Percentiles rank a stretch among this genome's conserved stretches.
Evolutionary conservation across 2,797 vertebrate genomes (phyloP).

Genomic region (Spinibarbus caldwelli): DNA sequence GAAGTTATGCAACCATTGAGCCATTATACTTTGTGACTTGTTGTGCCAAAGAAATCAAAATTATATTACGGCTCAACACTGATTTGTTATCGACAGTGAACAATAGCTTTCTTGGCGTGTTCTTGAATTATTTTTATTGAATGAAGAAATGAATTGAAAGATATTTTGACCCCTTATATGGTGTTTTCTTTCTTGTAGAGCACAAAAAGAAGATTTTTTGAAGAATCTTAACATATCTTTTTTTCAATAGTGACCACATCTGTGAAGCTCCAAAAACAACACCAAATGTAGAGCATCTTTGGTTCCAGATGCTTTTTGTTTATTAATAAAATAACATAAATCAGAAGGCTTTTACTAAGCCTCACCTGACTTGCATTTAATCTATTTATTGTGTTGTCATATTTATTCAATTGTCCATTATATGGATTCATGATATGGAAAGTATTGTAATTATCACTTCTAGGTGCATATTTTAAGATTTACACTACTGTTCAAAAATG

Average conservation of each 20-base stretch:
- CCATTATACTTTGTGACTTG: not conserved
- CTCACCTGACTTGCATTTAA: no score
- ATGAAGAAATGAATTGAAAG: not conserved
- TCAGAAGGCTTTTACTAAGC: not conserved
- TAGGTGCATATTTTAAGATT: no score
- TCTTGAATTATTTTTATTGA: not conserved
- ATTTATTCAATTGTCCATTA: not conserved
- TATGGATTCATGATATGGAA: not conserved
- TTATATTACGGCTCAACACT: no score
- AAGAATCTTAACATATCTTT: not conserved
- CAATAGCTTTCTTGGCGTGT: not conserved
- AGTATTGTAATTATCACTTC: not conserved
- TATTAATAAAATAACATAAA: not conserved
- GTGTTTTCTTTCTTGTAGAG: not conserved
- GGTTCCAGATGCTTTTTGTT: not conserved
- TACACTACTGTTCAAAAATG: no score
- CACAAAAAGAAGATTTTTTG: not conserved
- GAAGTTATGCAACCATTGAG: not conserved
- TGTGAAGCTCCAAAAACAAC: not conserved
- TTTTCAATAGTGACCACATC: no score
- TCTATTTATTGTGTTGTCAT: not conserved
- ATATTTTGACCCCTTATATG: not conserved
- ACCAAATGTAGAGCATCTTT: not conserved
- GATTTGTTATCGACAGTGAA: not conserved
- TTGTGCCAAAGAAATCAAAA: constrained; percentile 4